Base-by-base conservation (phyloP, 1,140 invertebrate species). In the Bacillus rossius region DNA sequence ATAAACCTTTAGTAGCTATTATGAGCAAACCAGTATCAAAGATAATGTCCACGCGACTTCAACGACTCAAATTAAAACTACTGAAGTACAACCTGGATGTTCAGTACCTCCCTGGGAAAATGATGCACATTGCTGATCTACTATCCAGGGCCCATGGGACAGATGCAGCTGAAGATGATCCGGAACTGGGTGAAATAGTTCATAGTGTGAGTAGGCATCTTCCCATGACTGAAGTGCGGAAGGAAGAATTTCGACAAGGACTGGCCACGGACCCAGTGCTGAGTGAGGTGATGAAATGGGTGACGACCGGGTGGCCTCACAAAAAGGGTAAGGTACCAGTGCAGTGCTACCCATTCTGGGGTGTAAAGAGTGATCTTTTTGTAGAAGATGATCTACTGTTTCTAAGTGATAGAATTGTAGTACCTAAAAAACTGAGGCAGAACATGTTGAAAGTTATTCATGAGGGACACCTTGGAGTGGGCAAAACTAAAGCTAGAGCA, bases 1-100 rank as follows among this genome's bases (percentile, higher is more conserved):
- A 72, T 51, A 67, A 71, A 43, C 69, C 71, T 14, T 50, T 76
- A 13, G 65, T 59, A 26, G 16, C 56, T 29, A 70, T 73, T 41
- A 41, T 65, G 13, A 60, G 58, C 20, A 74, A 72, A 57, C 65
- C 59, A 16, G 52, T 74, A 8, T 13, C 61, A 25, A 65, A 65
- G 23, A 34, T 34, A 34, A 65, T 70, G 19, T 62, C 66, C 2
- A 59, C 63, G 22, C 29, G 74, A 19, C 56, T 75, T 7, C 72
- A 76, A 55, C 23, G 65, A 3, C 67, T 71, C 67, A 45, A 72
- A 2, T 53, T 74, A 14, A 43, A 60, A 8, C 22, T 71, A 3
- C 68, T 67, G 19, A 43, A 62, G 25, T 74, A 71, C 59, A 57
- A 67, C 29, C 66, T 70, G 43, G 51, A 57, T 2, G 47, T 68